A percentile compares a stretch with the other conserved stretches of the same genome.
These are phyloP conservation scores for Lasiurus cinereus DNA, from an alignment of 2,113 vertebrate species.

Conservation along the genomic window DNA sequence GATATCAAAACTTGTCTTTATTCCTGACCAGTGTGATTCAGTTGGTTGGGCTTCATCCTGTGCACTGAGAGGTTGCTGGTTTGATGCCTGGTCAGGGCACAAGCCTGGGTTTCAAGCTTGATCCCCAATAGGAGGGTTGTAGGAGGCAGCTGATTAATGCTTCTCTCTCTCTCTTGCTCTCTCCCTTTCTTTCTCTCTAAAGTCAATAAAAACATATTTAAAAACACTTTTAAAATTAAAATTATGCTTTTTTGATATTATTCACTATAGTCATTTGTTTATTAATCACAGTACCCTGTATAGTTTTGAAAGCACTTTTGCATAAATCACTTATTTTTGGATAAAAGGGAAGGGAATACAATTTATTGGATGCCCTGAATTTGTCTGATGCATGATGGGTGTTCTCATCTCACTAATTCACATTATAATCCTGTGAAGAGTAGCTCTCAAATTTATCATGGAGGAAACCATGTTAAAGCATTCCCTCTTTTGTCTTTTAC, in stretches of 20 bases:
- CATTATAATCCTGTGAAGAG: not conserved
- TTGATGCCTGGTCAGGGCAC: no score
- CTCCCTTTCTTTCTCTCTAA: no score
- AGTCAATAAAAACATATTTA: no score
- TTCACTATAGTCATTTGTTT: not conserved
- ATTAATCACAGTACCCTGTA: conserved; percentile 4
- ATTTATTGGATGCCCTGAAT: not conserved
- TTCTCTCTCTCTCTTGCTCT: no score
- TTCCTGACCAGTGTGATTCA: no score
- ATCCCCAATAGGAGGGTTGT: no score
- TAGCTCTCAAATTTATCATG: not conserved
- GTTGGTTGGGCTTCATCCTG: no score
- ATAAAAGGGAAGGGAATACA: not conserved
- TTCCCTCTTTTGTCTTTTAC: not conserved
- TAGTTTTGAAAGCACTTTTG: conserved; percentile 40
- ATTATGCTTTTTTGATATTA: not conserved
- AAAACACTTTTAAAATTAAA: not conserved
- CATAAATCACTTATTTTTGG: conserved; percentile 40
- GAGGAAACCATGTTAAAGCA: not conserved
- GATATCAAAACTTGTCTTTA: not conserved
- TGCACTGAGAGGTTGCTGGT: no score
- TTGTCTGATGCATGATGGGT: not conserved
- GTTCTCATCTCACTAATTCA: not conserved
- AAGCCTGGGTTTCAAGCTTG: no score
- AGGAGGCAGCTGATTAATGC: no score